Evolutionary conservation across 2,888 invertebrate genomes (phyloP).

Genomic region (Drosophila differens): DNA sequence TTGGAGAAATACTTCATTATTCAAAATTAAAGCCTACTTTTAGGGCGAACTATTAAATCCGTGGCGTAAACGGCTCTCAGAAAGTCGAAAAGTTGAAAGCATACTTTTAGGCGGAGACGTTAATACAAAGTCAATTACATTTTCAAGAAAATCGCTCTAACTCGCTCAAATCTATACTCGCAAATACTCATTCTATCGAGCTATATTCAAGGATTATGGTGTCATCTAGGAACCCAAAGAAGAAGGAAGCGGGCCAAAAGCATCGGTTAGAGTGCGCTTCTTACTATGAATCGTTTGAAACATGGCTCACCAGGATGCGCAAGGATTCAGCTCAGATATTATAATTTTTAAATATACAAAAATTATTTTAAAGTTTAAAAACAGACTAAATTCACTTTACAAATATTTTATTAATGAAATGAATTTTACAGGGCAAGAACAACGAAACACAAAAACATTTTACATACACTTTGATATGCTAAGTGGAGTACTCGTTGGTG

Average conservation of each 20-base stretch:
- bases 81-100: fast-evolving
- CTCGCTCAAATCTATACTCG: not conserved
- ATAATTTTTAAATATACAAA: not conserved
- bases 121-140: not conserved
- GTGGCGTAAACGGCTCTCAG: not conserved
- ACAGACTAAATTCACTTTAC: not conserved
- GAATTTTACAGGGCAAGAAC: not conserved
- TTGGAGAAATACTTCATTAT: not conserved
- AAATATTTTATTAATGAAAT: not conserved
- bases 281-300: not conserved
- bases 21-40: not conserved
- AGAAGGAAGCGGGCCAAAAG: not conserved
- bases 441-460: not conserved
- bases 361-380: not conserved
- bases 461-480: not conserved
- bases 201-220: not conserved
- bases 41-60: not conserved
- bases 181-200: not conserved
- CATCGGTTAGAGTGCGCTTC: not conserved
- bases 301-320: not conserved
- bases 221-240: not conserved
- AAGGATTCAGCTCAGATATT: not conserved
- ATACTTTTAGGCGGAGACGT: not conserved
- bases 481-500: not conserved
- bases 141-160: not conserved